Evolutionary conservation across 2,888 invertebrate species (phyloP).

Genomic region (Eristalis tenax): DNA sequence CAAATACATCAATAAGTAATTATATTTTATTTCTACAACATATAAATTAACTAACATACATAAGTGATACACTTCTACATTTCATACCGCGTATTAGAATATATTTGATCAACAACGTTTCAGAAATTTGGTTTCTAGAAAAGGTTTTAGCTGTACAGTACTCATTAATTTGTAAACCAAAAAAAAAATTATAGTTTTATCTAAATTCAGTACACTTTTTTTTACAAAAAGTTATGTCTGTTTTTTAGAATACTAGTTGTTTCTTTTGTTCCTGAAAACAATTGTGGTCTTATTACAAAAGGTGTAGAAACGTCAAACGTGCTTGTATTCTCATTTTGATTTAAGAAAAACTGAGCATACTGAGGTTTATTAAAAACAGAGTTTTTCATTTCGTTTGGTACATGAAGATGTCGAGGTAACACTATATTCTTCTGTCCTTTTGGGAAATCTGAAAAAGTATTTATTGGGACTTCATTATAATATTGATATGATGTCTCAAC

Average conservation of each 20-base stretch:
- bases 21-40: no score
- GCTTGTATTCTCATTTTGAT: constrained; percentile 53
- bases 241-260: neutral
- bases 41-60: no score
- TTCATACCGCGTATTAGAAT: no score
- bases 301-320: constrained; percentile 7
- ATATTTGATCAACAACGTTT: neutral
- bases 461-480: constrained; percentile 14
- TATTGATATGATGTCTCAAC: neutral
- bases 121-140: no score
- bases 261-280: constrained; percentile 1
- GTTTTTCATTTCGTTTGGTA: constrained; percentile 43
- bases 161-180: neutral
- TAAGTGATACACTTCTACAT: no score
- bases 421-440: constrained; percentile 80
- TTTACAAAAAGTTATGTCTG: neutral
- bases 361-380: constrained; percentile 78
- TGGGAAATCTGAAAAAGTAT: constrained; percentile 81
- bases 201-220: neutral
- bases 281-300: constrained; percentile 1
- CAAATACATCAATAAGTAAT: no score
- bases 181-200: neutral
- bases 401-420: constrained; percentile 72
- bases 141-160: neutral
- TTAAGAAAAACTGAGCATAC: constrained; percentile 78